These are phyloP conservation scores for Abramis brama DNA, from an alignment of 2,113 vertebrate species.

Conservation along the genomic window DNA sequence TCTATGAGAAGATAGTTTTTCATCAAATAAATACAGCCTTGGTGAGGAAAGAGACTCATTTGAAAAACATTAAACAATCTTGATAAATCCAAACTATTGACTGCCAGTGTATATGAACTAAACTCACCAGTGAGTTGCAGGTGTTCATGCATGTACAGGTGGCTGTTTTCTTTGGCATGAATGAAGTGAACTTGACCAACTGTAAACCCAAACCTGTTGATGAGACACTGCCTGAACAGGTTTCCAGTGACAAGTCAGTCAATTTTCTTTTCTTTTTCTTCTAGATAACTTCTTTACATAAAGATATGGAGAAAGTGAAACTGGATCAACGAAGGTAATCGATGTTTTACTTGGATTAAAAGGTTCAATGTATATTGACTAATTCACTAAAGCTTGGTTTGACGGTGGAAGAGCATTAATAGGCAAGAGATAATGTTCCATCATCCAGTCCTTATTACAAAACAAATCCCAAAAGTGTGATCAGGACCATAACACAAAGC, in stretches of 20 bases:
- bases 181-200: neutral
- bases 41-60: no score
- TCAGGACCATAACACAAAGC: no score
- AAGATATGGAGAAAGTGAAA: conserved; percentile 98
- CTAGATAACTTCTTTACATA: conserved; percentile 89
- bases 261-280: neutral
- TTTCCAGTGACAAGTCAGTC: neutral
- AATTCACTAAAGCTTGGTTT: neutral
- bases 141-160: no score
- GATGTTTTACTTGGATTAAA: neutral
- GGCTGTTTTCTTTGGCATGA: no score
- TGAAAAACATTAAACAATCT: no score
- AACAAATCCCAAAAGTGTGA: no score
- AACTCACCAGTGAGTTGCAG: no score
- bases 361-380: neutral
- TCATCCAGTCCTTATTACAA: no score
- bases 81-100: no score
- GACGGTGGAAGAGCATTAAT: neutral
- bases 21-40: no score
- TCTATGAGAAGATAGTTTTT: no score
- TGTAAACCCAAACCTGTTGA: neutral
- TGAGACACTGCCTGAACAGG: neutral
- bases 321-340: conserved; percentile 89
- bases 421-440: neutral
- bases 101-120: no score